A percentile compares a stretch with the other conserved stretches of the same genome.
phyloP scores from a whole-genome alignment of 2,113 vertebrate species.

The Stegastes partitus region DNA sequence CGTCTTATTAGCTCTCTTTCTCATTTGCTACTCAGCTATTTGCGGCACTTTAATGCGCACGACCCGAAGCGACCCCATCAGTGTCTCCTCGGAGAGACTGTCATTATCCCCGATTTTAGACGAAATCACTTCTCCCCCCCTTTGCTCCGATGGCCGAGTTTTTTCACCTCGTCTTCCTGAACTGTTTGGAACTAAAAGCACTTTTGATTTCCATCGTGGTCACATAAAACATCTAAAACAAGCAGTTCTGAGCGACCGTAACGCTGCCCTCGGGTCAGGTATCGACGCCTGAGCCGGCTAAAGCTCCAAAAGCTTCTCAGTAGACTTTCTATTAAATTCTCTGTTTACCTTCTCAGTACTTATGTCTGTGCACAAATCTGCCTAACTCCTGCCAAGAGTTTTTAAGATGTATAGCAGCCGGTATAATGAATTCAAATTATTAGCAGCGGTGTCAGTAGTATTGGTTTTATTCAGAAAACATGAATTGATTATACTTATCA shows the following conservation, averaged over 20 bases:
- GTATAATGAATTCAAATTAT: not conserved
- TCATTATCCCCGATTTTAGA: slow-evolving; percentile 2
- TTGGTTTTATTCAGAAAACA: no score
- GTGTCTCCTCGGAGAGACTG: not conserved
- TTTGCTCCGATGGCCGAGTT: not conserved
- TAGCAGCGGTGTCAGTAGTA: no score
- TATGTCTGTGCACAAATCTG: not conserved
- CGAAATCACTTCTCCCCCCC: not conserved
- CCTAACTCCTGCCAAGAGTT: not conserved
- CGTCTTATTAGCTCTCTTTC: not conserved
- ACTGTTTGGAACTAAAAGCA: slow-evolving; percentile 1
- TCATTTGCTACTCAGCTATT: not conserved
- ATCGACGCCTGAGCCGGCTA: not conserved
- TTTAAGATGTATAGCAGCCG: no score
- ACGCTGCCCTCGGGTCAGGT: not conserved
- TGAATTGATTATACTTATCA: not conserved
- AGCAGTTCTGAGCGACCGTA: slow-evolving; percentile 6
- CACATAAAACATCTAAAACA: not conserved
- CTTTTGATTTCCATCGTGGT: not conserved
- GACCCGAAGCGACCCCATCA: not conserved
- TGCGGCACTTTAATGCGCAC: not conserved
- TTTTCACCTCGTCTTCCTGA: not conserved
- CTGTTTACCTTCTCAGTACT: no score
- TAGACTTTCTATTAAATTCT: not conserved
- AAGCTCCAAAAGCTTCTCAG: not conserved